Evolutionary conservation across 2,888 invertebrate species (phyloP), one percentile per base, ranked within the genome.

Genomic region (Drosophila niveifrons): DNA sequence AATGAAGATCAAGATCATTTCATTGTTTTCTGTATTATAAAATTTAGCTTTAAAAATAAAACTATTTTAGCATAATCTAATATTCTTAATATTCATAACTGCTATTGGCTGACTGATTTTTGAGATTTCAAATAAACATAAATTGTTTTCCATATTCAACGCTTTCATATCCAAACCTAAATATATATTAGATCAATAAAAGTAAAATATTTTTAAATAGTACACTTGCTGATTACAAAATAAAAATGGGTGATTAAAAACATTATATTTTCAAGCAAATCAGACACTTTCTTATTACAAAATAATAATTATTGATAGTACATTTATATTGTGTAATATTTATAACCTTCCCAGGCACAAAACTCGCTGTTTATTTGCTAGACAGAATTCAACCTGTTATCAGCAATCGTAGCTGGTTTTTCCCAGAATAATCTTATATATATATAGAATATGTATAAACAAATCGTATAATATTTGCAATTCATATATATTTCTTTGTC

Each of bases 311-410:
- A 15, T 31, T 23, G 23, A 15, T 7, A 11, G 10, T 11, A 11
- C 17, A 31, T 17, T 13, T 47, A 15, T 41, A 15, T 41, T 41
- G 39, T 41, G 39, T 41, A 41, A 41, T 36, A 36, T 31, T 31
- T 31, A 31, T 31, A 31, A 31, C 31, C 31, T 31, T 31, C 2
- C 31, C 10, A 31, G 31, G 7, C 36, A 11, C 10, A 31, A 9
- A 31, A 39, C 8, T 41, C 15, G 1, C 2, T 0, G 3, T 15
- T 15, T 36, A n/a, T 36, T 36, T 36, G 1, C n/a, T 36, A 36
- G n/a, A n/a, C 4, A 15, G 2, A 17, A 17, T 18, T 18, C 34
- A 52, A 52, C 23, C n/a, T 28, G 39, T 15, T 52, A 56, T 56
- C 56, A 56, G n/a, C 31, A 56, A 46, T 11, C 44, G 10, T 3